Conservation (phyloP, 2,888 invertebrate genomes). For the Cynaeus angustus region DNA sequence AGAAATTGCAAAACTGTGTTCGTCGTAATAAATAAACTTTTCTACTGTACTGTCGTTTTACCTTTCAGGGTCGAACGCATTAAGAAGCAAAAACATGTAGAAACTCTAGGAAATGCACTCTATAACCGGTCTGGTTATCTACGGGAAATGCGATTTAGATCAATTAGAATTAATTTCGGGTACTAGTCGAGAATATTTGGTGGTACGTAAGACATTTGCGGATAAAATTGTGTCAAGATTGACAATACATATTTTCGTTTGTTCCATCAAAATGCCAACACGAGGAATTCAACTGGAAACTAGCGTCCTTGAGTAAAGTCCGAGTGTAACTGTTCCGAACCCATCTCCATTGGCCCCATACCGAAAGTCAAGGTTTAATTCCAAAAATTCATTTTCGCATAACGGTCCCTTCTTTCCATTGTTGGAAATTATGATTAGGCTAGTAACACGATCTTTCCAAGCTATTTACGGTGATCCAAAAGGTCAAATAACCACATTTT, state of each 20-base stretch:
- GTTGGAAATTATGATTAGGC: slow-evolving; percentile 10
- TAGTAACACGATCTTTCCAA: slow-evolving; percentile 23
- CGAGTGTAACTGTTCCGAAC: neutral
- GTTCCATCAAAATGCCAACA: too few species aligned
- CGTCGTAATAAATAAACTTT: slow-evolving; percentile 48
- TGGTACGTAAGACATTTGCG: too few species aligned
- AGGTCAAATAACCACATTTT: slow-evolving; percentile 60
- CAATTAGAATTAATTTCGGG: neutral
- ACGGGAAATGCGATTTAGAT: slow-evolving; percentile 10
- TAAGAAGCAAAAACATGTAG: slow-evolving; percentile 41
- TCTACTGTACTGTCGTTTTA: slow-evolving; percentile 47
- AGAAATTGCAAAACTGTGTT: slow-evolving; percentile 53
- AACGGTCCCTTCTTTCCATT: slow-evolving; percentile 4
- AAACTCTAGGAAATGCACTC: slow-evolving; percentile 46
- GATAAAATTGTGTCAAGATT: too few species aligned
- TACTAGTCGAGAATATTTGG: neutral
- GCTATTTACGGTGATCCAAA: slow-evolving; percentile 50
- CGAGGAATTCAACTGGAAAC: neutral
- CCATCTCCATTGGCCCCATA: neutral
- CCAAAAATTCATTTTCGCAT: slow-evolving; percentile 16
- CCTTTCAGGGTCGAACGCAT: slow-evolving; percentile 48
- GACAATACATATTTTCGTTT: too few species aligned
- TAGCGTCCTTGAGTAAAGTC: neutral
- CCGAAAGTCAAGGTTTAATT: slow-evolving; percentile 12
- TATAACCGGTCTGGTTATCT: slow-evolving; percentile 24